Evolutionary conservation across 2,797 vertebrate genomes (phyloP).

Genomic region (Molossus alvarezi): DNA sequence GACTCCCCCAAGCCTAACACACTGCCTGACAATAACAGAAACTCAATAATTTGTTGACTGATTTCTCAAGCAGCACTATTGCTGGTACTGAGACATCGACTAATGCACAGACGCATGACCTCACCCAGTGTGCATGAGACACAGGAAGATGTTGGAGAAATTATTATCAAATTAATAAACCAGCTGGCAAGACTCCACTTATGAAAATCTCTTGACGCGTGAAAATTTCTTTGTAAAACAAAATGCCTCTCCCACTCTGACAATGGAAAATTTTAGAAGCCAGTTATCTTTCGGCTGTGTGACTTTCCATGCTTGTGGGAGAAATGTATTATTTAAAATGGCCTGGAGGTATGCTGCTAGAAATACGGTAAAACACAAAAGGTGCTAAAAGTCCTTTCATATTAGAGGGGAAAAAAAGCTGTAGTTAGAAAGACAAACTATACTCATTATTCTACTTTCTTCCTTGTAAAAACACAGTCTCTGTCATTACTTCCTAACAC

Average conservation of each 20-base stretch:
- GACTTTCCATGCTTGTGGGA: slow-evolving; percentile 75
- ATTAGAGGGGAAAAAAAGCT: slow-evolving; percentile 2
- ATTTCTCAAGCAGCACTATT: not conserved
- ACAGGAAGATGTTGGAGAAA: slow-evolving; percentile 28
- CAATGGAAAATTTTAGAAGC: slow-evolving; percentile 77
- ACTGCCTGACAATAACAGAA: not conserved
- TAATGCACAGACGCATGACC: not conserved
- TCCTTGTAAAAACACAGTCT: slow-evolving; percentile 61
- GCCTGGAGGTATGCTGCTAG: slow-evolving; percentile 77
- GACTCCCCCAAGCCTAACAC: not conserved
- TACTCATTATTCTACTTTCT: not conserved
- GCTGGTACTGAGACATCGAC: not conserved
- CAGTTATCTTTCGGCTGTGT: slow-evolving; percentile 67
- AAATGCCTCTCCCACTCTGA: slow-evolving; percentile 71
- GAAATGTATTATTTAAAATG: slow-evolving; percentile 83
- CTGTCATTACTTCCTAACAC: slow-evolving; percentile 65
- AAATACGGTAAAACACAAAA: slow-evolving; percentile 64
- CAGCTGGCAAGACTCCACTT: slow-evolving; percentile 52
- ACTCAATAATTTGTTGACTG: not conserved
- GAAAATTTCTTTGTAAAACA: slow-evolving; percentile 75
- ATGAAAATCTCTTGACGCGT: slow-evolving; percentile 62
- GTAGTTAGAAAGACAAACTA: slow-evolving; percentile 58
- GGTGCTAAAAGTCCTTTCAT: slow-evolving; percentile 64
- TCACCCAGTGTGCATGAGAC: not conserved
- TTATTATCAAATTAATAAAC: slow-evolving; percentile 34